Conservation (phyloP, 2,113 vertebrate species). For the Saccopteryx leptura region DNA sequence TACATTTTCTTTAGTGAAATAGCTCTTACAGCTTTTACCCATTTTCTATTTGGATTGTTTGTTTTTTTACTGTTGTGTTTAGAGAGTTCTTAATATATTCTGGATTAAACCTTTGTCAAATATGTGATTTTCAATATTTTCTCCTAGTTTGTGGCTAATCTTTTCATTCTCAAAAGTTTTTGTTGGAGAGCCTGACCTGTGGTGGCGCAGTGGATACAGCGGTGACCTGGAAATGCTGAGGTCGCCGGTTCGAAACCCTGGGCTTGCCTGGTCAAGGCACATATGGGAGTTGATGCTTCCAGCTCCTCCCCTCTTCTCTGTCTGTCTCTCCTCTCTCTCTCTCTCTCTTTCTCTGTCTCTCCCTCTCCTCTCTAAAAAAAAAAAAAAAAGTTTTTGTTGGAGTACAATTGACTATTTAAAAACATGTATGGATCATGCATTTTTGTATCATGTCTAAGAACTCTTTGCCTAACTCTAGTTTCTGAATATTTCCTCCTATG, state of each 20-base stretch:
- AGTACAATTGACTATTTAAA: background rate
- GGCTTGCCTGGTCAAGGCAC: too few species aligned
- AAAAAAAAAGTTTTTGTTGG: background rate
- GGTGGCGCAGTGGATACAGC: too few species aligned
- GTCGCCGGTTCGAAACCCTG: too few species aligned
- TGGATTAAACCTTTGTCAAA: background rate
- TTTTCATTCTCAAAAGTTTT: background rate
- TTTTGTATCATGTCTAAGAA: background rate
- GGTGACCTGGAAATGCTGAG: too few species aligned
- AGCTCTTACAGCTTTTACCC: background rate
- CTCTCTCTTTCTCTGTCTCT: too few species aligned
- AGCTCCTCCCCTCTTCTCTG: too few species aligned
- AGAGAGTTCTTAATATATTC: background rate
- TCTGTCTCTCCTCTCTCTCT: too few species aligned
- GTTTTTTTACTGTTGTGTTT: background rate
- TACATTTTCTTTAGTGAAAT: constrained; percentile 9
- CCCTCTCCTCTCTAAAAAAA: too few species aligned
- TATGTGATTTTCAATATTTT: background rate
- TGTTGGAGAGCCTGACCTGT: too few species aligned
- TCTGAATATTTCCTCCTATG: constrained; percentile 10
- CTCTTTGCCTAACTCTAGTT: background rate
- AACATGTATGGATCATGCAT: background rate
- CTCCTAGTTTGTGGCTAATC: background rate
- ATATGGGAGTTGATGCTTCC: too few species aligned
- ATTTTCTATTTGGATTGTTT: constrained; percentile 11